Conservation (phyloP, 23 tunicate species). For the Oikopleura vanhoeffeni region DNA sequence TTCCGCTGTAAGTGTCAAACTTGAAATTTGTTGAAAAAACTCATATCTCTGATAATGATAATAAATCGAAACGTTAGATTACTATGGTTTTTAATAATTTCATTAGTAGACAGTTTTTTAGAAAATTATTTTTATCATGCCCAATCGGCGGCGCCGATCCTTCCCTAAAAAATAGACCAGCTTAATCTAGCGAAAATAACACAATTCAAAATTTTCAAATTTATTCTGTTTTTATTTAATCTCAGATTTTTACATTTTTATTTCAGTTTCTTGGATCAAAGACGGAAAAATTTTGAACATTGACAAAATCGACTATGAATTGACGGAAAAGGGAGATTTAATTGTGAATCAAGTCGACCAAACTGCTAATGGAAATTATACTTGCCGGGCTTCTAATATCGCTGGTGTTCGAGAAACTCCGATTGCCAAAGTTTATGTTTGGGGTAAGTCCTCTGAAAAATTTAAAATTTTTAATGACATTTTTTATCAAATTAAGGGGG, state of each 20-base stretch:
- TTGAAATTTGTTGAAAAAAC: too few relatives aligned
- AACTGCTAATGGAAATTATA: not conserved
- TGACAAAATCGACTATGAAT: not conserved
- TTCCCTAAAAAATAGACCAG: not conserved
- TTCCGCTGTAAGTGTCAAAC: too few relatives aligned
- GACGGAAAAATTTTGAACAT: not conserved
- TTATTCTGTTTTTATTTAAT: too few relatives aligned
- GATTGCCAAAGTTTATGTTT: not conserved
- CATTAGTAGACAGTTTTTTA: too few relatives aligned
- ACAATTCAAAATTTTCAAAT: too few relatives aligned
- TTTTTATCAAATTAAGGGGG: too few relatives aligned
- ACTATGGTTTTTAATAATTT: too few relatives aligned
- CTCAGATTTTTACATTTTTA: not conserved
- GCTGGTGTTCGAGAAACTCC: not conserved
- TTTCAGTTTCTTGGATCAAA: not conserved
- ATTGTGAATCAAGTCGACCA: not conserved
- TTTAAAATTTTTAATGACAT: too few relatives aligned
- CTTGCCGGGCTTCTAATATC: not conserved
- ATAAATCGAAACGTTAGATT: too few relatives aligned
- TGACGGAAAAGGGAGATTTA: not conserved
- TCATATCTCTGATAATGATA: too few relatives aligned
- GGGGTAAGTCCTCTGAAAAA: not conserved
- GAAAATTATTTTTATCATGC: too few relatives aligned
- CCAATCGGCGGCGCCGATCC: not conserved
- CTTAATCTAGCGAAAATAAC: not conserved